These are phyloP conservation scores for Miniopterus natalensis DNA, from an alignment of 2,113 vertebrate genomes.

Conservation along the genomic window DNA sequence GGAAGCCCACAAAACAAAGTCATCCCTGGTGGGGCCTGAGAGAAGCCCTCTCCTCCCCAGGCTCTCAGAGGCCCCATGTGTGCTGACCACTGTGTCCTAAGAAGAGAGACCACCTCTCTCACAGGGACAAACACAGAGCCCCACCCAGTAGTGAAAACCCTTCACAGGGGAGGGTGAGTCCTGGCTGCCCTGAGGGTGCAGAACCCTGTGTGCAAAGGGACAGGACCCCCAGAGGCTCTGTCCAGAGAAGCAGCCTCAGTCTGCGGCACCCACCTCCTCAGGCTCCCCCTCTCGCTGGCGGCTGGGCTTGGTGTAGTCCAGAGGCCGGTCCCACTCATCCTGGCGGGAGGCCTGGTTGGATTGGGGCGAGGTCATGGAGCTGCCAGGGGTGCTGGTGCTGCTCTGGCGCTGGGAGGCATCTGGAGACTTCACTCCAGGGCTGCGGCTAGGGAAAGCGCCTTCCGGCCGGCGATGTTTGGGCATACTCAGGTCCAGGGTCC, in stretches of 20 bases:
- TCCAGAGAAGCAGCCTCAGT: background rate
- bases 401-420: slow-evolving; percentile 92
- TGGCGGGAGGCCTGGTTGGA: slow-evolving; percentile 94
- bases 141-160: background rate
- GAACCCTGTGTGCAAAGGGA: background rate
- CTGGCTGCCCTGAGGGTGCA: background rate
- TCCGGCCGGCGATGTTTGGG: slow-evolving; percentile 95
- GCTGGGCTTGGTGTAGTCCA: slow-evolving; percentile 98
- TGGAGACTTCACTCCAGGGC: slow-evolving; percentile 92
- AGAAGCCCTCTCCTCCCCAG: background rate
- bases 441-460: slow-evolving; percentile 88
- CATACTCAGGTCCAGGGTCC: slow-evolving; percentile 99
- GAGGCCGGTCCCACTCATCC: slow-evolving; percentile 97
- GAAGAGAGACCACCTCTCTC: background rate
- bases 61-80: background rate
- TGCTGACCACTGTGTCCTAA: background rate
- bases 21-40: background rate
- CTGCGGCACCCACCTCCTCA: slow-evolving; percentile 91
- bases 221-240: no score
- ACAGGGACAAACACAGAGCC: background rate
- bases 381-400: slow-evolving; percentile 91
- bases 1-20: background rate
- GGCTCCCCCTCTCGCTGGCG: slow-evolving; percentile 96
- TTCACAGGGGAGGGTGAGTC: no score
- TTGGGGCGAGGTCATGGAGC: slow-evolving; percentile 94